Evolutionary conservation across 2,888 invertebrate genomes (phyloP), one percentile per base, ranked within the genome.

Genomic region (Diarsia mendica): DNA sequence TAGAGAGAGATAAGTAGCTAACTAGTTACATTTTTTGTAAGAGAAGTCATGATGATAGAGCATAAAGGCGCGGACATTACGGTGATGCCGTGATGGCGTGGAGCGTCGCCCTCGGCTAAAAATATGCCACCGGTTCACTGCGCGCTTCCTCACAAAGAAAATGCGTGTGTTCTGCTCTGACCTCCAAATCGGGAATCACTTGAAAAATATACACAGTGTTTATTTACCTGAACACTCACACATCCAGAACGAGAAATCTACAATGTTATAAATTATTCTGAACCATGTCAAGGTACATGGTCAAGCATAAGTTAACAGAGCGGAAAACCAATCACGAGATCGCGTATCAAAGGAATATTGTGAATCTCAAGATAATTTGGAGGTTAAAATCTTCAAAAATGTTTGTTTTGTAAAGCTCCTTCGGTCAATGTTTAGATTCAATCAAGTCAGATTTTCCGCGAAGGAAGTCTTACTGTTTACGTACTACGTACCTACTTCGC

Each of bases 101-200:
- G 94, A 91, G 92, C 96, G 95, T 92, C 94, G 96, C 94, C 95
- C 96, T 92, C 94, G 91, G 91, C 96, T 96, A 96, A 95, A 96
- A 95, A 96, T 96, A 96, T 91, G 90, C 91, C 91, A 90, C 80
- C 92, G 89, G 94, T 94, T 94, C 93, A 94, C 87, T 90, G 93
- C 89, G 94, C 93, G 94, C 92, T 93, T 93, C 93, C 91, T 94
- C 93, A 95, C 96, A 96, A 95, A 95, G 96, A 95, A 94, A 94
- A 92, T 91, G 91, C 92, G 92, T 91, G 91, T 89, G 88, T 90
- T 89, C 89, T 92, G 88, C 90, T 89, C 89, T 92, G 95, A 95
- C 95, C 95, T 94, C 93, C 91, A 94, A 92, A 92, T 92, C 90
- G 92, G 92, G 91, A 92, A 92, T 90, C 90, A 88, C 90, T 91